Evolutionary conservation across 2,113 vertebrate genomes (phyloP), one percentile per base, ranked within the genome.

Genomic region (Procapra przewalskii): DNA sequence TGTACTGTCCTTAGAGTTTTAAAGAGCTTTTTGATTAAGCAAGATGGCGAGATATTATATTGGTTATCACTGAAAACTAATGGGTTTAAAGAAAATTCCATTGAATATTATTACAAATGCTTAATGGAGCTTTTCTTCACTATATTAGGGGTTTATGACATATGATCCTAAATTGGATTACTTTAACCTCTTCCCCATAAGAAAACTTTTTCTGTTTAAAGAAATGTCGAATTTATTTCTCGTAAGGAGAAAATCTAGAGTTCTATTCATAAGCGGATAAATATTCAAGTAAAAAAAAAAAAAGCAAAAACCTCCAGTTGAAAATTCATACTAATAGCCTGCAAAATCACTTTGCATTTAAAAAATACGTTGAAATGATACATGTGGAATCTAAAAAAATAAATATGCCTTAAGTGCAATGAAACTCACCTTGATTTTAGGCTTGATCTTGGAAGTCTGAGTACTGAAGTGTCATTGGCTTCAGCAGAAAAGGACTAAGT

Each of bases 151-250:
- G 7, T 71, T 88, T 89, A 55, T 96, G 45, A 91, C 27, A 54
- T 71, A 25, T 60, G 88, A 90, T 50, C 29, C 50, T 80, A 87
- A 82, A 55, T 77, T 71, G 64, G 45, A 60, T 86, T 94, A 93
- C 31, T 81, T 84, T 86, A 96, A 55, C 43, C 27, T 95, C 16
- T 93, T 90, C 16, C 7, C 33, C 17, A n/a, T 93, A 96, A 83
- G 77, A 95, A 89, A 92, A 91, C 1, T 2, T 79, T 84, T 97
- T 89, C 55, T 98, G 33, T 96, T 95, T 93, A 88, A 97, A 91
- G 86, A 93, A 81, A 94, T 79, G 2, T n/a, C 48, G 14, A 96
- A 52, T 4, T 96, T 95, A 96, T 71, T 96, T 79, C 54, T 90
- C 94, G 86, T 86, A 86, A 77, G 89, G 77, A 93, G 64, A 93